A percentile compares a stretch with the other conserved stretches of the same genome.
Conservation (phyloP, 1,140 invertebrate species). For the Lepidurus arcticus region DNA sequence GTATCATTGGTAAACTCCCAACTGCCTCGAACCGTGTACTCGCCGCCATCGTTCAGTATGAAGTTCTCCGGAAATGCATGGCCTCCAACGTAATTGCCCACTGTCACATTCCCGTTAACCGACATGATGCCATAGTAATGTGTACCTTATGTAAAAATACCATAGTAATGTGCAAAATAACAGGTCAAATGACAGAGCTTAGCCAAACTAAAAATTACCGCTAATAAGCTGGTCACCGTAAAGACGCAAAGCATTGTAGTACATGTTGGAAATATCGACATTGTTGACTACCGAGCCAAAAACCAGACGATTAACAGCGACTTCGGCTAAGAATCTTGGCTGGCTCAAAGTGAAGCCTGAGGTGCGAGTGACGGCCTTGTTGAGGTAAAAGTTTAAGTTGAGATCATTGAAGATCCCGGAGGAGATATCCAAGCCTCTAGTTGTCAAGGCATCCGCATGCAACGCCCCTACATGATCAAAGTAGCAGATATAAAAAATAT, state of each 20-base stretch:
- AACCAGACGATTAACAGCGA: not conserved
- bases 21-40: not conserved
- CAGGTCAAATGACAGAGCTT: not conserved
- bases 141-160: too few species aligned
- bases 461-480: not conserved
- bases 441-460: not conserved
- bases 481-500: not conserved
- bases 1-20: not conserved
- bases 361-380: not conserved
- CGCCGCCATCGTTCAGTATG: not conserved
- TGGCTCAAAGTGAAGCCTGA: not conserved
- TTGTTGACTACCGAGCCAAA: not conserved
- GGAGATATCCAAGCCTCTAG: not conserved
- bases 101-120: not conserved
- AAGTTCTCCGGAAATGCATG: not conserved
- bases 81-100: not conserved
- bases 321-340: not conserved
- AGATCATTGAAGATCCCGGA: not conserved
- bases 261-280: not conserved
- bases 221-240: not conserved
- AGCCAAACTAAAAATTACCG: not conserved
- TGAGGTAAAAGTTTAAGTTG: not conserved
- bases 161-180: not conserved
- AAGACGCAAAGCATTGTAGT: constrained; percentile 11
- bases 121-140: not conserved